phyloP scores from a whole-genome alignment of 2,113 vertebrate species.

The Salvelinus alpinus region DNA sequence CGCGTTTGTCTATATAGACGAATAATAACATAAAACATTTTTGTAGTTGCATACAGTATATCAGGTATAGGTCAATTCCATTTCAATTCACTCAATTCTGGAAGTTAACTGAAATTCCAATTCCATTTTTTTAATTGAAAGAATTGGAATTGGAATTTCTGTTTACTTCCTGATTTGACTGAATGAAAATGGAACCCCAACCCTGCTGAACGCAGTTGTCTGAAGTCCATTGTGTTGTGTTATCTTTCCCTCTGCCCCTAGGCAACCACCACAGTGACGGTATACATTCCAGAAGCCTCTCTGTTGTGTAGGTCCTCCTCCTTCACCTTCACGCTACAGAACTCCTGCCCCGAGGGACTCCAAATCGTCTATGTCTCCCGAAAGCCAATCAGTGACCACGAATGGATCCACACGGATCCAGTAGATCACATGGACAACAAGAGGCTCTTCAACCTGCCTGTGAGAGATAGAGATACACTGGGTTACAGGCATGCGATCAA shows the following conservation, averaged over 20 bases:
- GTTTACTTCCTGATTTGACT: background rate
- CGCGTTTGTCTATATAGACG: no score
- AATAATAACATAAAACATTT: background rate
- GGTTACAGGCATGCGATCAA: no score
- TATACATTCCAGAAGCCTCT: conserved; percentile 32
- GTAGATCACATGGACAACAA: conserved; percentile 6
- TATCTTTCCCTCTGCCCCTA: background rate
- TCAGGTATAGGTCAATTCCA: no score
- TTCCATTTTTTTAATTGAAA: background rate
- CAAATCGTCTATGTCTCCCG: conserved; percentile 6
- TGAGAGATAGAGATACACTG: background rate
- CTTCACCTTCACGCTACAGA: conserved; percentile 33
- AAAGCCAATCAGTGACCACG: conserved; percentile 11
- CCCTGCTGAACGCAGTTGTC: background rate
- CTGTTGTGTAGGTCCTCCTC: conserved; percentile 20
- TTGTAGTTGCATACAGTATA: no score
- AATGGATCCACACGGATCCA: conserved; percentile 24
- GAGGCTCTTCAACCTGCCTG: conserved; percentile 24
- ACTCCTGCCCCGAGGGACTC: conserved; percentile 23
- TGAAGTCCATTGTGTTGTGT: background rate
- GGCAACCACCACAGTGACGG: conserved; percentile 24
- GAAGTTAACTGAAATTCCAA: no score
- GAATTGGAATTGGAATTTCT: background rate
- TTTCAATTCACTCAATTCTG: no score
- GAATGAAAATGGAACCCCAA: background rate